Conservation (phyloP, 2,113 vertebrate genomes). For the Pangasianodon hypophthalmus region DNA sequence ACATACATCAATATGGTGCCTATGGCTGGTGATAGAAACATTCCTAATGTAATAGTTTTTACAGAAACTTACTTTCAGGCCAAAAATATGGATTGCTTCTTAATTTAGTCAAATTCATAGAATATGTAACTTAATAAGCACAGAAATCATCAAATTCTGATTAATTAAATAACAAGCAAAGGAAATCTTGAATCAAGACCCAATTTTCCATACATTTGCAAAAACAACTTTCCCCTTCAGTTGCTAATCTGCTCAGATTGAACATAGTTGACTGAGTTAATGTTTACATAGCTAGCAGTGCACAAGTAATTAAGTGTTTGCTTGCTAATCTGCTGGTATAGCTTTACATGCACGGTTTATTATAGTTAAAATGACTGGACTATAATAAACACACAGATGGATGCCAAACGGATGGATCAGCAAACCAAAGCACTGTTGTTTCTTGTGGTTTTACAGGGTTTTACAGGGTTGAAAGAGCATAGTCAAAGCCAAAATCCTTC, state of each 20-base stretch:
- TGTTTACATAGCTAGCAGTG: constrained; percentile 16
- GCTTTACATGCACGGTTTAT: not conserved
- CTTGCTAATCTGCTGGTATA: not conserved
- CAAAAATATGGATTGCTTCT: not conserved
- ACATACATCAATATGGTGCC: not conserved
- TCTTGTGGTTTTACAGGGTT: constrained; percentile 8
- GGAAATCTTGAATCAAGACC: not conserved
- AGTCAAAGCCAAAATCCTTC: constrained; percentile 28
- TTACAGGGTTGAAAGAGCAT: constrained; percentile 6
- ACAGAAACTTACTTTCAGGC: not conserved
- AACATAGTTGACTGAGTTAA: not conserved
- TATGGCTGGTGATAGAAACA: not conserved
- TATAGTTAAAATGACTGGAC: not conserved
- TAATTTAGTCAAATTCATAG: not conserved
- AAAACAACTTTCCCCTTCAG: not conserved
- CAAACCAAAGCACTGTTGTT: not conserved
- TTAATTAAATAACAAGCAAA: not conserved
- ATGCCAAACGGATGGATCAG: not conserved
- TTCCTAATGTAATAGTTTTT: not conserved
- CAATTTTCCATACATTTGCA: not conserved
- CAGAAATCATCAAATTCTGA: not conserved
- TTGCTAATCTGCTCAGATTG: constrained; percentile 1
- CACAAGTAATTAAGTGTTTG: constrained; percentile 11
- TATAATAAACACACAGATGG: constrained; percentile 2
- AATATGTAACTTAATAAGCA: not conserved